Evolutionary conservation across 2,888 invertebrate species (phyloP).

Genomic region (Heliconius charithonia): DNA sequence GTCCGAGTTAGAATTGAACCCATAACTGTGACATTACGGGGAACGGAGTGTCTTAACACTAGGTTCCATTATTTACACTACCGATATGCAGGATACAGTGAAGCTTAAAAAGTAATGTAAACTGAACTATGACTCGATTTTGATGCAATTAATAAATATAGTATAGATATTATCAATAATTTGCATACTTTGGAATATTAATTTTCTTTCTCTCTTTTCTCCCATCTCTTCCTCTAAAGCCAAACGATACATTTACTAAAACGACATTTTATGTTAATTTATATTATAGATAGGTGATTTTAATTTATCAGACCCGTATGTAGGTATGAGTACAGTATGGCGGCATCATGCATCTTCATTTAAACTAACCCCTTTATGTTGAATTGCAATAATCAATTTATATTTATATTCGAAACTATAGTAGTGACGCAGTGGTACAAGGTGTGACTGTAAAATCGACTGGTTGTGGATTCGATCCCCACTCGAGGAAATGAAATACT

Average conservation of each 20-base stretch:
- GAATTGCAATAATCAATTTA: not conserved
- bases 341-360: conserved; percentile 25
- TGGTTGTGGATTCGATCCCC: too few relatives aligned
- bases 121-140: too few relatives aligned
- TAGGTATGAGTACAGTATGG: not conserved
- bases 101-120: too few relatives aligned
- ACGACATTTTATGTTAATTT: not conserved
- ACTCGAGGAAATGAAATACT: too few relatives aligned
- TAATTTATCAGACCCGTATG: conserved; percentile 12
- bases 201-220: not conserved
- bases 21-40: not conserved
- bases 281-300: not conserved
- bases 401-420: too few relatives aligned
- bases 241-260: not conserved
- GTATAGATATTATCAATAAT: too few relatives aligned
- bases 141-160: too few relatives aligned
- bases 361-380: conserved; percentile 12
- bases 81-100: too few relatives aligned
- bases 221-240: not conserved
- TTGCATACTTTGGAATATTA: too few relatives aligned
- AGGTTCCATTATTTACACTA: not conserved
- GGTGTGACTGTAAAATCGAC: too few relatives aligned
- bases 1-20: too few relatives aligned
- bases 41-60: not conserved
- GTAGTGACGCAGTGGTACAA: too few relatives aligned